Evolutionary conservation across 2,888 invertebrate genomes (phyloP).

Genomic region (Notodonta ziczac): DNA sequence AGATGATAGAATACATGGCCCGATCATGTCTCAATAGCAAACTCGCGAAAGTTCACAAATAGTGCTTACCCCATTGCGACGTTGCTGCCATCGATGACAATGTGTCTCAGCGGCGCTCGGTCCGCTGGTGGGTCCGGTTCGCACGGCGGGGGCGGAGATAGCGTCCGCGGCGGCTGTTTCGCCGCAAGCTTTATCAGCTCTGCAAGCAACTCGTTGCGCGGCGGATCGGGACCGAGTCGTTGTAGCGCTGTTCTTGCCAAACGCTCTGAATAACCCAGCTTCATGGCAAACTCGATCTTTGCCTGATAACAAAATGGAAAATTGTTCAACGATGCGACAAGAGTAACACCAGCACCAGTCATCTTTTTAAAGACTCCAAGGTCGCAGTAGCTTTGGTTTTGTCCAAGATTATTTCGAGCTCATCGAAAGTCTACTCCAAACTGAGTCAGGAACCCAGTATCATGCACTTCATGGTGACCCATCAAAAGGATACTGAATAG

Average conservation of each 20-base stretch:
- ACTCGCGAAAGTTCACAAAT: not conserved
- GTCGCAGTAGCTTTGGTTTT: too few species aligned
- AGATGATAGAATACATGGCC: not conserved
- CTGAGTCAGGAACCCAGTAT: too few species aligned
- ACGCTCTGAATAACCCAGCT: constrained; percentile 95
- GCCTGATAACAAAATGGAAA: constrained; percentile 57
- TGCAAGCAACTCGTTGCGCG: constrained; percentile 93
- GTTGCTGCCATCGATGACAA: constrained; percentile 97
- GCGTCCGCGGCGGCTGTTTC: constrained; percentile 69
- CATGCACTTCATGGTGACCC: too few species aligned
- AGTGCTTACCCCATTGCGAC: constrained; percentile 93
- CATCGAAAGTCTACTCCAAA: too few species aligned
- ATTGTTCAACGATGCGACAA: too few species aligned
- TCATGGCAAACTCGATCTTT: constrained; percentile 95
- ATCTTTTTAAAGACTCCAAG: too few species aligned
- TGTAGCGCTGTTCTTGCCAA: constrained; percentile 92
- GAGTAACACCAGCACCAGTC: too few species aligned
- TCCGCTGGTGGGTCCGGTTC: constrained; percentile 69
- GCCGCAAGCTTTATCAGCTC: constrained; percentile 94
- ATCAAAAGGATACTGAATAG: too few species aligned
- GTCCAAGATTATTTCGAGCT: too few species aligned
- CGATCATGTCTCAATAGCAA: not conserved
- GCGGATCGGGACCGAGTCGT: constrained; percentile 93
- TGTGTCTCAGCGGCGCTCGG: constrained; percentile 85
- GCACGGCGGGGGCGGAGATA: constrained; percentile 61